Conservation (phyloP, 2,113 vertebrate genomes). For the Brachyistius frenatus region DNA sequence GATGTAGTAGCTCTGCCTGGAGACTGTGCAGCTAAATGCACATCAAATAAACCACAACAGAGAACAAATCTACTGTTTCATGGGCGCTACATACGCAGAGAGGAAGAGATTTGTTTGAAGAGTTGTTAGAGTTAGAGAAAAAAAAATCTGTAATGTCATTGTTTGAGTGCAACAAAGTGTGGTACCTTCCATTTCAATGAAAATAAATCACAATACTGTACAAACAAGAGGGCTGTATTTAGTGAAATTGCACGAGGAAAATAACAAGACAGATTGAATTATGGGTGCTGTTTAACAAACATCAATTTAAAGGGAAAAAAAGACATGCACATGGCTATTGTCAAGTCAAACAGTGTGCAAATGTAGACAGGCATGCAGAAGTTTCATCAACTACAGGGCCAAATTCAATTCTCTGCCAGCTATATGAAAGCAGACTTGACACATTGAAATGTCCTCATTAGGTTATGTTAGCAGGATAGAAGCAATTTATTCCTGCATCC, state of each 20-base stretch:
- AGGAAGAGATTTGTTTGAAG: constrained; percentile 17
- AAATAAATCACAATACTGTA: neutral
- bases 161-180: neutral
- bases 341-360: constrained; percentile 4
- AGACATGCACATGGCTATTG: neutral
- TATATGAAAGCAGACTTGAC: constrained; percentile 35
- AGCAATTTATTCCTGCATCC: constrained; percentile 22
- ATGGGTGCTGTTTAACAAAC: constrained; percentile 4
- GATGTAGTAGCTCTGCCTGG: constrained; percentile 2
- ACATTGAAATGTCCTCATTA: constrained; percentile 46
- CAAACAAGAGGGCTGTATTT: neutral
- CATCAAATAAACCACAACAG: constrained; percentile 41
- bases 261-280: neutral
- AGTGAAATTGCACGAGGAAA: neutral
- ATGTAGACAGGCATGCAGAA: constrained; percentile 11
- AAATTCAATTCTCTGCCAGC: constrained; percentile 33
- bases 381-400: constrained; percentile 32
- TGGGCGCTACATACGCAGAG: neutral
- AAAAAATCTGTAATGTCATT: neutral
- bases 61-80: constrained; percentile 3
- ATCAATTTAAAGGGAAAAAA: constrained; percentile 28
- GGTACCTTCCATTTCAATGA: neutral
- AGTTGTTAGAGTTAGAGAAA: neutral
- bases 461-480: constrained; percentile 3
- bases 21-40: constrained; percentile 1